Evolutionary conservation across 1,140 invertebrate species (phyloP).

Genomic region (Oedothorax gibbosus): DNA sequence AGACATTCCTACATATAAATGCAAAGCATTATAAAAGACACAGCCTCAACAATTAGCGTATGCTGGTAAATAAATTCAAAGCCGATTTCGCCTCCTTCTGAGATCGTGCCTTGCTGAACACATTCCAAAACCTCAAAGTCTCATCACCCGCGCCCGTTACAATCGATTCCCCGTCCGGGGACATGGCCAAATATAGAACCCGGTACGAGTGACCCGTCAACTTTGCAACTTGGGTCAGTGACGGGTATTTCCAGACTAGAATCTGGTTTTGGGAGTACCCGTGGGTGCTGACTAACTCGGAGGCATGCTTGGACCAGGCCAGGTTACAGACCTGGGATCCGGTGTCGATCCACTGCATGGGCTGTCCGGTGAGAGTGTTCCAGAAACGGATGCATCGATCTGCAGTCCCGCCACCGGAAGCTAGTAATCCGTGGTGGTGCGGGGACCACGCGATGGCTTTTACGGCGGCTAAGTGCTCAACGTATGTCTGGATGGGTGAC

Average conservation of each 20-base stretch:
- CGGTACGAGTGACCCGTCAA: constrained; percentile 97
- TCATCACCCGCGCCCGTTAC: constrained; percentile 99
- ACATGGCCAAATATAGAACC: constrained; percentile 97
- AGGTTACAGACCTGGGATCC: constrained; percentile 99
- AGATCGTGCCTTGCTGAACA: constrained; percentile 96
- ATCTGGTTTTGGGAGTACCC: constrained; percentile 99
- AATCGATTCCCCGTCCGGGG: constrained; percentile 98
- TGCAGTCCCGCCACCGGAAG: constrained; percentile 97
- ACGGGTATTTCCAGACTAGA: constrained; percentile 99
- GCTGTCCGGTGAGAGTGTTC: constrained; percentile 99
- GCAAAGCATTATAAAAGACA: not conserved
- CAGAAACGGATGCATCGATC: constrained; percentile 98
- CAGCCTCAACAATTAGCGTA: constrained; percentile 73
- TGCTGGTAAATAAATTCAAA: constrained; percentile 94
- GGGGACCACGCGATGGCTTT: constrained; percentile 99
- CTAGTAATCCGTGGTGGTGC: constrained; percentile 97
- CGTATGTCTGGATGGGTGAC: constrained; percentile 94
- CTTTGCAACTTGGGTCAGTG: constrained; percentile 96
- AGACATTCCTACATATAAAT: no score
- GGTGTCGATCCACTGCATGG: constrained; percentile 98
- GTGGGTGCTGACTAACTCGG: constrained; percentile 95
- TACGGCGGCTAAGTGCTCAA: constrained; percentile 97
- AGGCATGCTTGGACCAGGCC: constrained; percentile 99
- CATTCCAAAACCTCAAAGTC: constrained; percentile 98
- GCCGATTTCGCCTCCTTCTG: constrained; percentile 95